These are phyloP conservation scores for Orchesellides sinensis DNA, from an alignment of 2,888 invertebrate species.

Conservation along the genomic window DNA sequence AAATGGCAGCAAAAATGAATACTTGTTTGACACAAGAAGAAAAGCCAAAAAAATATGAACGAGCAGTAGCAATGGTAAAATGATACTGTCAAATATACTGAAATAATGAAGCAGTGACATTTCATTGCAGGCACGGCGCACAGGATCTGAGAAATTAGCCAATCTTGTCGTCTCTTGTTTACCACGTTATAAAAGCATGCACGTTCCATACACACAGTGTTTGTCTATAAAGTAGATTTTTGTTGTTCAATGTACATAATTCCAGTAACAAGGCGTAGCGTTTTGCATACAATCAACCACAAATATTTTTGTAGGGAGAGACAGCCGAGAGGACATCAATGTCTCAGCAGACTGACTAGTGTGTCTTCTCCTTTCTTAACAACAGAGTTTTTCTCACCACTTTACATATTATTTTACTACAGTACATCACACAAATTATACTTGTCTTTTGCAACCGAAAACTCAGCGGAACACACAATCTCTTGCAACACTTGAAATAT, in stretches of 20 bases:
- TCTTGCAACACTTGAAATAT: too few relatives aligned
- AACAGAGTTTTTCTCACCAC: too few relatives aligned
- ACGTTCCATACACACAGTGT: too few relatives aligned
- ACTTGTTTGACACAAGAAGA: constrained; percentile 10
- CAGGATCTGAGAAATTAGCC: constrained; percentile 52
- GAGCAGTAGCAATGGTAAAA: background rate
- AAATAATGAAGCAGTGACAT: constrained; percentile 19
- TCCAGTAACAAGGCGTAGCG: too few relatives aligned
- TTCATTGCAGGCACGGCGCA: constrained; percentile 6
- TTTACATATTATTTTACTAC: too few relatives aligned
- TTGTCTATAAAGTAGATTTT: too few relatives aligned
- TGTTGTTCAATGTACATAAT: too few relatives aligned
- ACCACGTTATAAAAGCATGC: background rate
- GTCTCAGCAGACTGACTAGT: background rate
- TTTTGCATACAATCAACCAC: constrained; percentile 26
- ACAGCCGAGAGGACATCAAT: constrained; percentile 41
- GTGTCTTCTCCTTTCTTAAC: background rate
- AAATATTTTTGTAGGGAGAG: constrained; percentile 29
- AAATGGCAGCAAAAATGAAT: constrained; percentile 16
- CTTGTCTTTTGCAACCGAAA: too few relatives aligned
- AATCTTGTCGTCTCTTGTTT: constrained; percentile 26
- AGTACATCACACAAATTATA: too few relatives aligned
- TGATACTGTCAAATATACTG: background rate
- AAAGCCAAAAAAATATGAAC: background rate
- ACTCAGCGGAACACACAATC: too few relatives aligned